Percentiles rank a stretch among this genome's conserved stretches.
phyloP scores from a whole-genome alignment of 2,797 vertebrate genomes.

The Lutra lutra region DNA sequence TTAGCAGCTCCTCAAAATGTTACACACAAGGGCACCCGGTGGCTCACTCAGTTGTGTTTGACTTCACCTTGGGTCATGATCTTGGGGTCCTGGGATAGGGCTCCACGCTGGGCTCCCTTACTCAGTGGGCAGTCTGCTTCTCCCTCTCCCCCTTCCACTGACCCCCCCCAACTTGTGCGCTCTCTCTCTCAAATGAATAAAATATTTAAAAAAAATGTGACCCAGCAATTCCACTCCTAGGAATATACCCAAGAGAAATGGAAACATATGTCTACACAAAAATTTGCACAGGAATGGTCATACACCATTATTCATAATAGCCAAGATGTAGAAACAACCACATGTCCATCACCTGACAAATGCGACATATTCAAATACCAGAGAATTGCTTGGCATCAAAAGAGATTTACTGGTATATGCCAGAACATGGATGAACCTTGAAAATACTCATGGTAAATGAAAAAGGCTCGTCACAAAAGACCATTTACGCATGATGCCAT shows the following conservation, averaged over 20 bases:
- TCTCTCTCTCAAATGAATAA: not conserved
- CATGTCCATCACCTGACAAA: not conserved
- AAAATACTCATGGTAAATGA: not conserved
- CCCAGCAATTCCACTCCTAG: not conserved
- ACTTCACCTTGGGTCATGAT: not conserved
- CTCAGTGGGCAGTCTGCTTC: not conserved
- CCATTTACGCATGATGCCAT: not conserved
- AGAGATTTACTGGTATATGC: not conserved
- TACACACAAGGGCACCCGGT: not conserved
- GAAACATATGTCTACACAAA: not conserved
- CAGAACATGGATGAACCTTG: not conserved
- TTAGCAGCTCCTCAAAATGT: not conserved
- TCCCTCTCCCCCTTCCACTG: not conserved
- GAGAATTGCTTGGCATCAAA: not conserved
- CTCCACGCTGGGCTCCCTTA: too few relatives aligned
- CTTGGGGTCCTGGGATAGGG: not conserved
- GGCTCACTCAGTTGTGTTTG: not conserved
- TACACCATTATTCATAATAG: not conserved
- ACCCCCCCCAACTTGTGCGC: not conserved
- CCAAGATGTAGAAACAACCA: not conserved
- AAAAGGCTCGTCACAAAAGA: not conserved
- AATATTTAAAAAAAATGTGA: not conserved
- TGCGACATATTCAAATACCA: not conserved
- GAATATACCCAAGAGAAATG: not conserved
- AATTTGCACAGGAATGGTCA: not conserved